These are phyloP conservation scores for Chelon labrosus DNA, from an alignment of 2,797 vertebrate species.

Conservation along the genomic window DNA sequence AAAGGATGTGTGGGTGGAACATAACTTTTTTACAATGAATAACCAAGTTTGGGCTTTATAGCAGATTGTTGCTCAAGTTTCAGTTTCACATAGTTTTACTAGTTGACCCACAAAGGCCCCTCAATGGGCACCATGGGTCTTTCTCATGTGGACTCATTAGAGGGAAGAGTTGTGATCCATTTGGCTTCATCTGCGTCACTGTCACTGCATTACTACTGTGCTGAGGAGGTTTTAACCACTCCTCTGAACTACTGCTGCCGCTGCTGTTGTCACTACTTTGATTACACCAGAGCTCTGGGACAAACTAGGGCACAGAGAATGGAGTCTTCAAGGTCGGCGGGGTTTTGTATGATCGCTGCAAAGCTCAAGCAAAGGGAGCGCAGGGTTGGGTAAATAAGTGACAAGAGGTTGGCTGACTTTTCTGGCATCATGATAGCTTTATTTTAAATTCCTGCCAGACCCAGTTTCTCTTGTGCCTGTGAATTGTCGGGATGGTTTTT, in stretches of 20 bases:
- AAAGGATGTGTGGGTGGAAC: not conserved
- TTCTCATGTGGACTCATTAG: conserved; percentile 27
- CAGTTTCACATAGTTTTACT: conserved; percentile 1
- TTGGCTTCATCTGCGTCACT: conserved; percentile 22
- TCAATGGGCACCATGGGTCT: conserved; percentile 3
- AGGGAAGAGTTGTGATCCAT: conserved; percentile 21
- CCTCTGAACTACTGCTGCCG: conserved; percentile 8
- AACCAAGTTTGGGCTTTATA: not conserved
- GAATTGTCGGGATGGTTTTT: not conserved
- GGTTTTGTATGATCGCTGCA: conserved; percentile 24
- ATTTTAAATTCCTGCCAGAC: too few species aligned
- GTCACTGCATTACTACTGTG: not conserved
- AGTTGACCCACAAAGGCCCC: conserved; percentile 4
- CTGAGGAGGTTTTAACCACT: not conserved
- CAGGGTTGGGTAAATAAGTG: conserved; percentile 27
- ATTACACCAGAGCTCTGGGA: conserved; percentile 23
- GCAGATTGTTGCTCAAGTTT: conserved; percentile 4
- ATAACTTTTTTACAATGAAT: not conserved
- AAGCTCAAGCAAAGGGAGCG: conserved; percentile 6
- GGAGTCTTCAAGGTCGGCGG: conserved; percentile 36
- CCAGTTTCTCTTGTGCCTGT: not conserved
- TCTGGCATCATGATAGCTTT: not conserved
- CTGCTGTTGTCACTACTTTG: conserved; percentile 21
- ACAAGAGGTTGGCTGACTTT: conserved; percentile 5
- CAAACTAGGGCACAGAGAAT: conserved; percentile 25